A percentile compares a stretch with the other conserved stretches of the same genome.
Conservation (phyloP, 1,140 invertebrate genomes). For the Scaptomyza montana region DNA sequence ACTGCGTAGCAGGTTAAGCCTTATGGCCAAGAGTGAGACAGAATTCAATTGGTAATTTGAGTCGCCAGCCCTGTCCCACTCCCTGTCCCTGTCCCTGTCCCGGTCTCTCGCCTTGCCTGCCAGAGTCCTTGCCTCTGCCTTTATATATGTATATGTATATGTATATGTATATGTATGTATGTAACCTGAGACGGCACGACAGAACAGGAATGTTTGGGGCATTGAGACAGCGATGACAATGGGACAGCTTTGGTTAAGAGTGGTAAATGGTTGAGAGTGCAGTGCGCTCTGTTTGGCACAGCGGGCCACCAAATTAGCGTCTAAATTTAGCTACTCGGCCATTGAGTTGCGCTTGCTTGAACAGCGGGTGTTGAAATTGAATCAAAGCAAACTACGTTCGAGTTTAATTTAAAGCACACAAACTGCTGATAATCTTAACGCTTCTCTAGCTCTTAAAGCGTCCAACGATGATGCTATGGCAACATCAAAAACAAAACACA, state of each 20-base stretch:
- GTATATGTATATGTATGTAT: neutral
- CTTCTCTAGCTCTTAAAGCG: neutral
- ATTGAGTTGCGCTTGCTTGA: slow-evolving; percentile 44
- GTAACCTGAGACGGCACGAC: slow-evolving; percentile 45
- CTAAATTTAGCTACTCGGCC: slow-evolving; percentile 73
- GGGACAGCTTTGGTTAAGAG: neutral
- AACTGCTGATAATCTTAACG: slow-evolving; percentile 10
- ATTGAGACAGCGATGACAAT: slow-evolving; percentile 22
- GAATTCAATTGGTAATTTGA: slow-evolving; percentile 67
- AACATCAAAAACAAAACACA: neutral
- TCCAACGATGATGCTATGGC: neutral
- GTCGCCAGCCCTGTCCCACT: slow-evolving; percentile 25
- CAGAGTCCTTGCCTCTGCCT: neutral
- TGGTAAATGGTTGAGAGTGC: neutral
- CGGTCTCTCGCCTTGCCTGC: neutral
- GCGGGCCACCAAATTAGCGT: slow-evolving; percentile 76
- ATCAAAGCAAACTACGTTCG: slow-evolving; percentile 12
- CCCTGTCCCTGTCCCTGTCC: slow-evolving; percentile 7
- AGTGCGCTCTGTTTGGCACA: slow-evolving; percentile 39
- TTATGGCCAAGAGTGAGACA: slow-evolving; percentile 18
- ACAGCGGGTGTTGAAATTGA: slow-evolving; percentile 33
- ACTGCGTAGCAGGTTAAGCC: slow-evolving; percentile 34
- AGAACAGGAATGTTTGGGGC: slow-evolving; percentile 35
- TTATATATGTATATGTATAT: no score
- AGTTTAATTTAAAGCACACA: neutral